Percentiles rank a stretch among this genome's conserved stretches.
Conservation (phyloP, 2,113 vertebrate species). For the Stercorarius parasiticus region DNA sequence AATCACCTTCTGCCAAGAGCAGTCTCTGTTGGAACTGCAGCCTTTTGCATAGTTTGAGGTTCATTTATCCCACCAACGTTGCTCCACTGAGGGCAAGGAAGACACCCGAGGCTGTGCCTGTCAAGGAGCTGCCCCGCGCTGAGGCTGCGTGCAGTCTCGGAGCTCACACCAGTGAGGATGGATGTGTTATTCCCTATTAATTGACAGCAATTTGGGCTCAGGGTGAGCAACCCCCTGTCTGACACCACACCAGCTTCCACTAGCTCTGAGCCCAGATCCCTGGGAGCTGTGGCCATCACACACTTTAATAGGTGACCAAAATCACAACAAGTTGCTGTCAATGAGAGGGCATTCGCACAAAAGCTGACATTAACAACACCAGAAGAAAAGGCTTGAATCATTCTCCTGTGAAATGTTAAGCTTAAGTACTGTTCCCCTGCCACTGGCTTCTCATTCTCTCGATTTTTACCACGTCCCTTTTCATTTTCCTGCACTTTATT, state of each 20-base stretch:
- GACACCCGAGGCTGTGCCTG: background rate
- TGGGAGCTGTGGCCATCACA: background rate
- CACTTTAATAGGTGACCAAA: background rate
- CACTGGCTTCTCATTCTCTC: background rate
- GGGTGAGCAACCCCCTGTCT: background rate
- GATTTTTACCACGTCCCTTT: background rate
- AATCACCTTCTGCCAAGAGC: background rate
- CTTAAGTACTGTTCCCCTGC: background rate
- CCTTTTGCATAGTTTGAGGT: background rate
- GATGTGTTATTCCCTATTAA: background rate
- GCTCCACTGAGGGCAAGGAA: background rate
- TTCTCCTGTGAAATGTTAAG: background rate
- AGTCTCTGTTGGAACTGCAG: background rate
- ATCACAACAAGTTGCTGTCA: background rate
- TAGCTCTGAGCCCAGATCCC: rapidly evolving
- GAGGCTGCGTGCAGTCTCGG: background rate
- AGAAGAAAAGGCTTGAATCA: background rate
- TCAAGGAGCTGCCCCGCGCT: background rate
- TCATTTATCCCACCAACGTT: rapidly evolving
- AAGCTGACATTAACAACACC: background rate
- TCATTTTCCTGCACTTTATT: background rate
- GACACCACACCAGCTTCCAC: background rate
- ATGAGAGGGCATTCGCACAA: background rate
- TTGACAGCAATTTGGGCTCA: background rate
- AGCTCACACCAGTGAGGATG: rapidly evolving